A percentile compares a stretch with the other conserved stretches of the same genome.
Conservation (phyloP, 2,113 vertebrate genomes). For the Amphilophus citrinellus region DNA sequence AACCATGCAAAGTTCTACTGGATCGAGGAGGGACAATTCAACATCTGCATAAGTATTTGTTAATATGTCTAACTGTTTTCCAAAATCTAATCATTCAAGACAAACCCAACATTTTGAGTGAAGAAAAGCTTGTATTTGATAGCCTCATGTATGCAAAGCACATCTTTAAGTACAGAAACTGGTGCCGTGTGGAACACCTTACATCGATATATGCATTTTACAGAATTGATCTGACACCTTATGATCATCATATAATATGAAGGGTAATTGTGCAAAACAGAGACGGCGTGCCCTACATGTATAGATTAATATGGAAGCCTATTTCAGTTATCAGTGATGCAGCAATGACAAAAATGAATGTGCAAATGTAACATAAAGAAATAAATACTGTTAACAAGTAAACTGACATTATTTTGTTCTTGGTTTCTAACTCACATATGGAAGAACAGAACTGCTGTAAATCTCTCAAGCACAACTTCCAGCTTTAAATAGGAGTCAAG, state of each 20-base stretch:
- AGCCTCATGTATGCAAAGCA: background rate
- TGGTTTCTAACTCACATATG: background rate
- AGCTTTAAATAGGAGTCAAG: background rate
- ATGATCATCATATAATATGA: conserved; percentile 23
- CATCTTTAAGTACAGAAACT: background rate
- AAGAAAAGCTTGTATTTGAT: conserved; percentile 1
- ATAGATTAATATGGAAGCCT: conserved; percentile 15
- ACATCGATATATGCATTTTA: background rate
- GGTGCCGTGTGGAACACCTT: background rate
- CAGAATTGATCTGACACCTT: conserved; percentile 5
- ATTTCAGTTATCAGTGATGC: conserved; percentile 8
- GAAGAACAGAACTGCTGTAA: background rate
- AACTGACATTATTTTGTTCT: background rate
- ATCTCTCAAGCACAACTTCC: conserved; percentile 5
- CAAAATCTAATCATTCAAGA: background rate
- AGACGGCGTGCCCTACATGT: background rate
- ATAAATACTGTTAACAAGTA: background rate
- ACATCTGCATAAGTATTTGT: background rate
- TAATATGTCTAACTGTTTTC: background rate
- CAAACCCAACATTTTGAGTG: background rate
- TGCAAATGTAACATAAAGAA: background rate
- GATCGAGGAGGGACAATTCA: background rate
- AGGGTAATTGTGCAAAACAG: background rate
- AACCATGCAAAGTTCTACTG: background rate
- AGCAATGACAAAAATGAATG: background rate